A percentile compares a stretch with the other conserved stretches of the same genome.
Conservation (phyloP, 2,888 invertebrate species). For the Gastracanthus pulcherrimus region DNA sequence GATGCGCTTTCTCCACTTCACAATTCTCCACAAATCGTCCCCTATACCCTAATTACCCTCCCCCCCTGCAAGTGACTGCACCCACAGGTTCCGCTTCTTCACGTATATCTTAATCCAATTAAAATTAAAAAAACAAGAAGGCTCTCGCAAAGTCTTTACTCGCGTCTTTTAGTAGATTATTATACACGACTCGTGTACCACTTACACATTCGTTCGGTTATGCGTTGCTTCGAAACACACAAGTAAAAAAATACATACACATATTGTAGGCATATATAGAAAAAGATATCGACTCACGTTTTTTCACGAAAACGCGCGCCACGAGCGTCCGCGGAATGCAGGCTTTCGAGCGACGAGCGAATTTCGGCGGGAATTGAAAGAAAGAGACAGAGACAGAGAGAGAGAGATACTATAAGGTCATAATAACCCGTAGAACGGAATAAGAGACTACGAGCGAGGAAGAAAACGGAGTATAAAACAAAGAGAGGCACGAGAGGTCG, state of each 20-base stretch:
- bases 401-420: background rate
- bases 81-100: conserved; percentile 1
- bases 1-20: conserved; percentile 38
- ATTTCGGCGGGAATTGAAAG: background rate
- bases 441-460: background rate
- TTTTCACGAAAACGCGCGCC: conserved; percentile 42
- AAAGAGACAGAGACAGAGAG: no score
- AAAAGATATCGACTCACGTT: conserved; percentile 16
- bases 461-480: background rate
- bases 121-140: background rate
- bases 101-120: background rate
- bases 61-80: conserved; percentile 38
- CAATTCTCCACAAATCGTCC: conserved; percentile 40
- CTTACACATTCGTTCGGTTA: background rate
- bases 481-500: background rate
- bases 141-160: background rate
- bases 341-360: conserved; percentile 12
- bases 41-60: conserved; percentile 39
- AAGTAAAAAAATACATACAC: conserved; percentile 3
- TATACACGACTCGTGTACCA: background rate
- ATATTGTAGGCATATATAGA: conserved; percentile 28
- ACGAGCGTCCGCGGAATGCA: background rate
- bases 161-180: background rate
- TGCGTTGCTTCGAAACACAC: background rate
- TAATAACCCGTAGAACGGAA: background rate